Base-by-base conservation (phyloP, 2,888 invertebrate species). In the Apotomis betuletana region DNA sequence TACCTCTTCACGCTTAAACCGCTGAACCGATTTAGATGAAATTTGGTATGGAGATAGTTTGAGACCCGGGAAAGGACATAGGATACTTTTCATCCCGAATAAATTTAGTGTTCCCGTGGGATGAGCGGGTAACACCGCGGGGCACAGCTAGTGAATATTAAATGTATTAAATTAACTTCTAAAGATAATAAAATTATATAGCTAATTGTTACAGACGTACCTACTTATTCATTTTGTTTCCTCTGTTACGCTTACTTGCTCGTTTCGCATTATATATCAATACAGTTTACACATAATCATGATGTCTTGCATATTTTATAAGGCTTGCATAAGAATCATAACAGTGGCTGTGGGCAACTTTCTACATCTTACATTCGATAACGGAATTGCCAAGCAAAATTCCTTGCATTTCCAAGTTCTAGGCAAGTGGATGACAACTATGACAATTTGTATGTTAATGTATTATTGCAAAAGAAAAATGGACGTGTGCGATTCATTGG, bases 341-440 rank as follows among this genome's bases (percentile, higher is more conserved):
- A 75, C 67, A 58, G 62, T 64, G 58, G 71, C 71, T 70, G 38
- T 44, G 59, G 63, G 71, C 55, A 59, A 76, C 76, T 76, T 76
- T 75, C 75, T 76, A 76, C 74, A 69, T 62, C 69, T 73, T 73
- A 70, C 73, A 64, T 61, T 62, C 67, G 52, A 67, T 64, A 67
- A 61, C 60, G 63, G 68, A 70, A 69, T 63, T 54, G 36, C 27
- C 44, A 46, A 63, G 46, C 59, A 46, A 58, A 70, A 58, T 36
- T 36, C 13, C 44, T 36, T 64, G 58, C 61, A 54, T 65, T 57
- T 54, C 54, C 52, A 59, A 38, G 51, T 63, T 36, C 10, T 36
- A 13, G 12, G 59, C 13, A 13, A 41, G 49, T 9, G 49, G 41
- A 41, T 41, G 41, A 41, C 41, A 6, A 41, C 41, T 41, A 41